Base-by-base conservation (phyloP, 1,140 invertebrate genomes). In the Ridgeia piscesae region DNA sequence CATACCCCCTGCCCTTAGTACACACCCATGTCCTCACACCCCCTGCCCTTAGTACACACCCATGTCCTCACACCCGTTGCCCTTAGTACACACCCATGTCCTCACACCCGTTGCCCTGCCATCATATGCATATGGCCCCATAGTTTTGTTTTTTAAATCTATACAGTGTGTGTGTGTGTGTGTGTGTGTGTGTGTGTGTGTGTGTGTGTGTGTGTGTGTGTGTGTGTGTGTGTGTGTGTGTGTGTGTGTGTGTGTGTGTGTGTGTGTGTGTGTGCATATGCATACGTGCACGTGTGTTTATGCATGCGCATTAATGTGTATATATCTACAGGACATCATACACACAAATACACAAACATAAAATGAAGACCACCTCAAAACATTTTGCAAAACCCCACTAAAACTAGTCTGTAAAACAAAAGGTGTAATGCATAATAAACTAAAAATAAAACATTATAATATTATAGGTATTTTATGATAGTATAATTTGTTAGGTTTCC, bases 401-500 rank as follows among this genome's bases (percentile, higher is more conserved):
- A 77, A 4, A 21, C 17, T 31, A 77, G 58, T 77, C 33, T 6
- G 31, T 31, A 90, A 34, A 90, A 90, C 89, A 90, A 35, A 89
- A 89, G 35, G n/a, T 6, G 17, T 17, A 21, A 90, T 6, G 17
- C 88, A 31, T 33, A 90, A 27, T 33, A 33, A 35, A 34, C 33
- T 90, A 89, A 4, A 90, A 34, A 90, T 34, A 14, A 34, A 34
- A 90, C n/a, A n/a, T 90, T n/a, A n/a, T n/a, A n/a, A 90, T 90
- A 77, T 21, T 21, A 77, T 42, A 42, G 42, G 42, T 42, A 42
- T 42, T 42, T 42, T 42, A 42, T 42, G 42, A 42, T 11, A 6
- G 42, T 6, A 42, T 42, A 42, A 42, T 6, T 6, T 42, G 42
- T 42, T 42, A 42, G 42, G 42, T 42, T 42, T 42, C 42, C 42